Percentiles rank a stretch among this genome's conserved stretches.
These are phyloP conservation scores for Penelope pileata DNA, from an alignment of 2,113 vertebrate genomes.

Conservation along the genomic window DNA sequence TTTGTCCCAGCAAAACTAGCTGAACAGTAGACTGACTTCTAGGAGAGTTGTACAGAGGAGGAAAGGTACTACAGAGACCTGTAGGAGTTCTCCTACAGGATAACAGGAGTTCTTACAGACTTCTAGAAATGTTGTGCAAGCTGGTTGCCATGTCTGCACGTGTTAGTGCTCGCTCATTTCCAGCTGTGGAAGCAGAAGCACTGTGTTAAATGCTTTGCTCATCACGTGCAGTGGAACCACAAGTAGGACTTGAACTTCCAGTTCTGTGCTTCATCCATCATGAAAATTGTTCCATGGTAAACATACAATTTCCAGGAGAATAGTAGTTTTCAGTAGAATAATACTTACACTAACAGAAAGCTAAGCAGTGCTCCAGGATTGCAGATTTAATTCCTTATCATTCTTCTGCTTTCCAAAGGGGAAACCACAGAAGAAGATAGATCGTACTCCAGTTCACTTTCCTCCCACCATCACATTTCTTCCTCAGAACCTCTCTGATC, in stretches of 20 bases:
- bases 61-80: background rate
- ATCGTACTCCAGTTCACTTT: background rate
- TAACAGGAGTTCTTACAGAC: background rate
- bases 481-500: background rate
- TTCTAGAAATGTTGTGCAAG: background rate
- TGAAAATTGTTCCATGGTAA: background rate
- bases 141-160: background rate
- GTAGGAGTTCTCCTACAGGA: too few species aligned
- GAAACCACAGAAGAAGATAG: background rate
- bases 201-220: background rate
- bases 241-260: background rate
- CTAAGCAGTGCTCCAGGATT: background rate
- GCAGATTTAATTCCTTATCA: background rate
- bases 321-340: background rate
- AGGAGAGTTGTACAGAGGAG: background rate
- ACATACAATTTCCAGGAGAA: background rate
- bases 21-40: background rate
- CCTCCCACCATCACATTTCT: background rate
- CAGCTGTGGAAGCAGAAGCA: background rate
- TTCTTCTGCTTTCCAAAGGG: background rate
- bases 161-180: background rate
- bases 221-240: background rate
- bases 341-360: background rate
- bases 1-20: background rate
- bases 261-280: background rate